phyloP scores from a whole-genome alignment of 2,113 vertebrate species.

The Silurus asotus region DNA sequence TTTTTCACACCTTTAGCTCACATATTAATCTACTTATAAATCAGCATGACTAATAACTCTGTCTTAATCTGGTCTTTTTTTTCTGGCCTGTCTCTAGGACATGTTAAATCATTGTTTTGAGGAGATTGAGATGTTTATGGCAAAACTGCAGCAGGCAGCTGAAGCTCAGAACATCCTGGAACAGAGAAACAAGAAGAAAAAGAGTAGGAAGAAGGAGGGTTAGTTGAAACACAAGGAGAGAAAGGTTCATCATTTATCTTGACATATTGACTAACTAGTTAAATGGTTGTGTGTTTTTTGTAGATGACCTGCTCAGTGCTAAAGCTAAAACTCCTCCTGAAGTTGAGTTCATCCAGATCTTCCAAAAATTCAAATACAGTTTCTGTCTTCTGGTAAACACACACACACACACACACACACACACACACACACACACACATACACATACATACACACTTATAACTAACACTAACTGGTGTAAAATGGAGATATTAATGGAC shows the following conservation, averaged over 20 bases:
- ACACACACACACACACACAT: constrained; percentile 28
- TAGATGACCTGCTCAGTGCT: constrained; percentile 79
- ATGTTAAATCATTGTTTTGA: constrained; percentile 87
- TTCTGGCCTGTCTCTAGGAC: constrained; percentile 63
- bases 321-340: constrained; percentile 77
- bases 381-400: constrained; percentile 82
- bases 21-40: neutral
- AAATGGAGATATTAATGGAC: neutral
- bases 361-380: constrained; percentile 88
- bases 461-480: neutral
- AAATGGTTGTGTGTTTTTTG: constrained; percentile 1
- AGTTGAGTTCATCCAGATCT: constrained; percentile 78
- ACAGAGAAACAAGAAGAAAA: constrained; percentile 80
- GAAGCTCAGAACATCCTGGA: constrained; percentile 79
- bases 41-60: neutral
- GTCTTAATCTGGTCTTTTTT: neutral
- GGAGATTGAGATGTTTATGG: constrained; percentile 84
- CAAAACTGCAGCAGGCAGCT: constrained; percentile 79
- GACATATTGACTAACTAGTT: neutral
- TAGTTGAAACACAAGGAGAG: neutral
- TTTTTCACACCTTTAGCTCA: constrained; percentile 10
- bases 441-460: neutral
- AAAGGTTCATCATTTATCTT: neutral
- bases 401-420: constrained; percentile 10
- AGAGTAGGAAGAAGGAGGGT: constrained; percentile 50